Percentiles rank a stretch among this genome's conserved stretches.
Evolutionary conservation across 2,797 vertebrate genomes (phyloP).

Genomic region (Meriones psammophilus): DNA sequence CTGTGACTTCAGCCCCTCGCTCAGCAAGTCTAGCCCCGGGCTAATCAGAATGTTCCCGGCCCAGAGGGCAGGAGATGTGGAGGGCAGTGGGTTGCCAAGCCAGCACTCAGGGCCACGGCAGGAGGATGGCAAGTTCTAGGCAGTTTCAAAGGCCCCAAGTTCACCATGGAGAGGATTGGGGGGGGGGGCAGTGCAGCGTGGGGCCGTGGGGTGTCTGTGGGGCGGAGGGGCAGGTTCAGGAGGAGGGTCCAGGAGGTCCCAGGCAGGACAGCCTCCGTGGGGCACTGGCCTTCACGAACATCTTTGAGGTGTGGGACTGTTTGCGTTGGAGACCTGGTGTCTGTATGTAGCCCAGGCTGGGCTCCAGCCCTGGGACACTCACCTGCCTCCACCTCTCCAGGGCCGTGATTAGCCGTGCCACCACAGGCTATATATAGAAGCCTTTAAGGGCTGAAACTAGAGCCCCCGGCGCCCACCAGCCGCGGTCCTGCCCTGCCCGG

Average conservation of each 20-base stretch:
- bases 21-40: not conserved
- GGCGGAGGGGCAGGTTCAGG: too few relatives aligned
- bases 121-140: too few relatives aligned
- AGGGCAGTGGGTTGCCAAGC: too few relatives aligned
- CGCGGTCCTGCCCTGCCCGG: fast-evolving
- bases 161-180: too few relatives aligned
- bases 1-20: not conserved
- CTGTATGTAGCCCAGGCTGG: not conserved
- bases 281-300: too few relatives aligned
- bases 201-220: not conserved
- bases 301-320: too few relatives aligned
- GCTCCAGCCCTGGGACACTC: too few relatives aligned
- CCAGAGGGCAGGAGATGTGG: not conserved
- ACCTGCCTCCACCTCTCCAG: not conserved
- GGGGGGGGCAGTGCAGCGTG: not conserved
- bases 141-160: not conserved
- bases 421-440: not conserved
- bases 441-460: not conserved
- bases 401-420: not conserved
- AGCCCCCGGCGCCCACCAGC: not conserved
- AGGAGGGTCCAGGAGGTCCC: not conserved
- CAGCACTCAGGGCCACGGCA: too few relatives aligned
- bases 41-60: not conserved
- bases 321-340: not conserved
- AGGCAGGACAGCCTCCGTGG: too few relatives aligned